Percentiles rank a stretch among this genome's conserved stretches.
Conservation (phyloP, 2,797 vertebrate species). For the Lateolabrax maculatus region DNA sequence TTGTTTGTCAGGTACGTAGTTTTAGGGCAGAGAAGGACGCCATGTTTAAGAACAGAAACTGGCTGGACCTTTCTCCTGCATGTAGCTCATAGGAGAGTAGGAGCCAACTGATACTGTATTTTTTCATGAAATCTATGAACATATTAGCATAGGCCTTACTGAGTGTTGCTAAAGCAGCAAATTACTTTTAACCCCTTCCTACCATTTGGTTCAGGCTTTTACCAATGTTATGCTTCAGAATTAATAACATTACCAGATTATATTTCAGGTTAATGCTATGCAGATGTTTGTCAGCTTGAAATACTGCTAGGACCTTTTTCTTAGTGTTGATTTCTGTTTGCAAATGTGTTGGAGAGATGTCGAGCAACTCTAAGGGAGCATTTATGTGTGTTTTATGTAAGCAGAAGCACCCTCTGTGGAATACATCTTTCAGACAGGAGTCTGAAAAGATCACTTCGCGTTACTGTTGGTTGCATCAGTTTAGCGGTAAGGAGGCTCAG, state of each 20-base stretch:
- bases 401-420: constrained; percentile 47
- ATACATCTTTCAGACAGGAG: constrained; percentile 25
- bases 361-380: constrained; percentile 41
- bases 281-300: constrained; percentile 72
- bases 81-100: constrained; percentile 74
- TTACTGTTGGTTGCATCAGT: constrained; percentile 34
- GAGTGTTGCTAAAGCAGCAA: constrained; percentile 67
- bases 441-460: constrained; percentile 8
- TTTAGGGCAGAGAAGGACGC: constrained; percentile 50
- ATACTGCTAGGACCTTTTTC: constrained; percentile 48
- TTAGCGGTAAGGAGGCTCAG: constrained; percentile 23
- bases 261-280: constrained; percentile 79
- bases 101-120: constrained; percentile 76
- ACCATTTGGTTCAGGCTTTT: constrained; percentile 64
- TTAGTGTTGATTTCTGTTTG: constrained; percentile 55
- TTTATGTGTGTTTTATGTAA: constrained; percentile 55
- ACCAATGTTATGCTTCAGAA: constrained; percentile 61
- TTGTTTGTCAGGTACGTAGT: constrained; percentile 58
- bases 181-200: constrained; percentile 63
- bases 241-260: constrained; percentile 64
- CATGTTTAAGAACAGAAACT: constrained; percentile 32
- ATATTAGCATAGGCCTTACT: constrained; percentile 75
- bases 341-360: constrained; percentile 48
- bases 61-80: constrained; percentile 49
- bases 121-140: constrained; percentile 74